Evolutionary conservation across 2,888 invertebrate genomes (phyloP).

Genomic region (Chrysolina americana): DNA sequence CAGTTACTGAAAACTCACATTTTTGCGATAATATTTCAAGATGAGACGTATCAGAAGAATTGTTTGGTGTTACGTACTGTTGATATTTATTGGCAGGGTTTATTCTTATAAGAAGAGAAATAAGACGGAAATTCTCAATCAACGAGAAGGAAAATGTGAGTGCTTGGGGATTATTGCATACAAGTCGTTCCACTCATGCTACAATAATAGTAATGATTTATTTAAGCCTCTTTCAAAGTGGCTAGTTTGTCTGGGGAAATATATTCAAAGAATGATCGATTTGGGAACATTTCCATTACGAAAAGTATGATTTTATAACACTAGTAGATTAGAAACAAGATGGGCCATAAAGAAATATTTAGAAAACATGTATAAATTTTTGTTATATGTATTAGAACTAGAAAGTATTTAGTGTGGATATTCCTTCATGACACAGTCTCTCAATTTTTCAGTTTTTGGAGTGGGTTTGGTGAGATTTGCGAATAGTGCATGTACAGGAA

Average conservation of each 20-base stretch:
- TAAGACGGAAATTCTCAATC: background rate
- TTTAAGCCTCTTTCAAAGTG: too few species aligned
- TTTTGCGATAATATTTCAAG: background rate
- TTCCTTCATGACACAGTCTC: too few species aligned
- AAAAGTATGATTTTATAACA: too few species aligned
- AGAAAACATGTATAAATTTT: too few species aligned
- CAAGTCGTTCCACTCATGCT: background rate
- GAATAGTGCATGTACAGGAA: constrained; percentile 78
- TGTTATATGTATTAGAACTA: too few species aligned
- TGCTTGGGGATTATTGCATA: background rate
- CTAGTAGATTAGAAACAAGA: too few species aligned
- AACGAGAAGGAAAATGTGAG: constrained; percentile 24
- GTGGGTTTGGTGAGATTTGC: constrained; percentile 81
- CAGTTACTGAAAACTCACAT: background rate
- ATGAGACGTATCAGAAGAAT: background rate
- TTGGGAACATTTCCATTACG: too few species aligned
- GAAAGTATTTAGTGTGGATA: too few species aligned
- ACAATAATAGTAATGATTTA: too few species aligned
- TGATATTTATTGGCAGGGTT: background rate
- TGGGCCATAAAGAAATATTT: too few species aligned
- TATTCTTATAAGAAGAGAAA: background rate
- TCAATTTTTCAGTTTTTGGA: constrained; percentile 52
- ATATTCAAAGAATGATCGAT: too few species aligned
- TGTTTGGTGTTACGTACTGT: background rate
- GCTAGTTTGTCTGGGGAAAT: too few species aligned